phyloP scores from a whole-genome alignment of 2,113 vertebrate genomes.

The Oryzias melastigma region DNA sequence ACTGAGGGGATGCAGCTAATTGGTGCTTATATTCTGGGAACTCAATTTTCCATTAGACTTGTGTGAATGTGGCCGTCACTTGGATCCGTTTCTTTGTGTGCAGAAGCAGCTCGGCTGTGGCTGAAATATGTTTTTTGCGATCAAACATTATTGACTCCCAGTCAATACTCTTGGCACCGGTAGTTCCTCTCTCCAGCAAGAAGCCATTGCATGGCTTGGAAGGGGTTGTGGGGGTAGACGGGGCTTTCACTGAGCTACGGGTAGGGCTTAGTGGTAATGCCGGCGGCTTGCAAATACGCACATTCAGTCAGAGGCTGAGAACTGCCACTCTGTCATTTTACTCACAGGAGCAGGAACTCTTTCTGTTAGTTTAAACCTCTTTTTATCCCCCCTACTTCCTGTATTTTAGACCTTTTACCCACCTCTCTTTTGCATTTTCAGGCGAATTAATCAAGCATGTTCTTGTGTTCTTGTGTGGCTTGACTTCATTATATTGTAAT shows the following conservation, averaged over 20 bases:
- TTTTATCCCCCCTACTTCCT: neutral
- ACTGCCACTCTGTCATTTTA: conserved; percentile 47
- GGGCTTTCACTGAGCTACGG: conserved; percentile 36
- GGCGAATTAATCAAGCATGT: conserved; percentile 60
- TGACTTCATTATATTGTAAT: conserved; percentile 64
- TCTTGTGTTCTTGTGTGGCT: conserved; percentile 59
- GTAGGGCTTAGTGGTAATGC: conserved; percentile 34
- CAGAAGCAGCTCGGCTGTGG: conserved; percentile 49
- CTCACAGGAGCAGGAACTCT: conserved; percentile 45
- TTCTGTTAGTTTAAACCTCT: conserved; percentile 17
- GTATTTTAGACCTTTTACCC: neutral
- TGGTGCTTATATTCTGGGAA: conserved; percentile 49
- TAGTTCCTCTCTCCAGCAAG: conserved; percentile 57
- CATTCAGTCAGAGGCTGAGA: conserved; percentile 34
- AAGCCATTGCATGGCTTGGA: conserved; percentile 27
- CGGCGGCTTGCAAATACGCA: conserved; percentile 2
- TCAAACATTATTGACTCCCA: conserved; percentile 78
- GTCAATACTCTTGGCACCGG: conserved; percentile 77
- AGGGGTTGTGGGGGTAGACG: conserved; percentile 12
- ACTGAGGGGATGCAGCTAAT: conserved; percentile 51
- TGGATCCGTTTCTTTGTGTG: conserved; percentile 45
- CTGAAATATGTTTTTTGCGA: conserved; percentile 71
- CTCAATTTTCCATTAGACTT: conserved; percentile 48
- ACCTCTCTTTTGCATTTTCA: conserved; percentile 38
- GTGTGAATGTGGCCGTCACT: conserved; percentile 41